Evolutionary conservation across 2,113 vertebrate genomes (phyloP).

Genomic region (Aptenodytes forsteri): DNA sequence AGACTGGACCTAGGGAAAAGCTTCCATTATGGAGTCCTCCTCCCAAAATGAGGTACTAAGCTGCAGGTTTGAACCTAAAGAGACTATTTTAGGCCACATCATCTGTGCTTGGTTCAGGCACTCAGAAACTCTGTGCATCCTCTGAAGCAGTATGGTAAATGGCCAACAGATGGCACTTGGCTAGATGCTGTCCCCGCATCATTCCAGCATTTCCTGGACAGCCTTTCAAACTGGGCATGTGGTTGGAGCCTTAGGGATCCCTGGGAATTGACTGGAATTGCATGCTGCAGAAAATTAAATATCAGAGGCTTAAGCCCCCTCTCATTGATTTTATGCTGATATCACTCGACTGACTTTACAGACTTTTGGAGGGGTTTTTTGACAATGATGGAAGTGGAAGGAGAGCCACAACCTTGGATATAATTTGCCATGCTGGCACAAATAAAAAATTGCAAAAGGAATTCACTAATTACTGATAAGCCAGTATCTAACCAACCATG

Average conservation of each 20-base stretch:
- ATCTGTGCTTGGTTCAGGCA: neutral
- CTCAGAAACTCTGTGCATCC: neutral
- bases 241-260: neutral
- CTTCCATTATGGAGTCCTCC: neutral
- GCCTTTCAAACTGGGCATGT: neutral
- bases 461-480: neutral
- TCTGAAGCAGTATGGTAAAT: neutral
- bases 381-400: neutral
- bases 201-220: neutral
- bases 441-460: neutral
- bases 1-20: neutral
- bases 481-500: neutral
- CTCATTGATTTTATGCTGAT: neutral
- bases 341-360: neutral
- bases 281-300: neutral
- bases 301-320: neutral
- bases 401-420: neutral
- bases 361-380: neutral
- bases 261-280: neutral
- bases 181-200: neutral
- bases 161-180: constrained; percentile 14
- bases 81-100: neutral
- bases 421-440: neutral
- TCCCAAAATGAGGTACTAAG: neutral
- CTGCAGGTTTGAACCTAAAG: neutral